These are phyloP conservation scores for Oscheius sp. DNA, from an alignment of 2,888 invertebrate species.

Conservation along the genomic window DNA sequence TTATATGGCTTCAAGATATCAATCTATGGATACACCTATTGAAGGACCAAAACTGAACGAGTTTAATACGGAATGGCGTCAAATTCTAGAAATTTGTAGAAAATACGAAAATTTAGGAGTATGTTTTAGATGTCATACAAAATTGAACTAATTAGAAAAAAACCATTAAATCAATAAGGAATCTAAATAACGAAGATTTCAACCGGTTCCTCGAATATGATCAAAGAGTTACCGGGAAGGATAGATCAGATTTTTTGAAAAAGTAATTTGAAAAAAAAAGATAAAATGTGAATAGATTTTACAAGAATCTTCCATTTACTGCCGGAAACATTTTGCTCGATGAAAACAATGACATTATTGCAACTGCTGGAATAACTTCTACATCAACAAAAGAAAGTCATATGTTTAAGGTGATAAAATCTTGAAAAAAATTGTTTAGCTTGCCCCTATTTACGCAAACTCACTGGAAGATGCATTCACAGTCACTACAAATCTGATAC, in stretches of 20 bases:
- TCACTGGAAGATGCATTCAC: conserved; percentile 19
- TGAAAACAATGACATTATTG: conserved; percentile 33
- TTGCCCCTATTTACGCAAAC: conserved; percentile 19
- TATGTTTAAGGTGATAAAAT: conserved; percentile 18
- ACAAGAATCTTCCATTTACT: conserved; percentile 34
- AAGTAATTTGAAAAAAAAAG: conserved; percentile 9
- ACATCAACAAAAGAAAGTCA: conserved; percentile 14
- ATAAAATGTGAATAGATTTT: conserved; percentile 18
- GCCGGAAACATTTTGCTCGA: conserved; percentile 36
- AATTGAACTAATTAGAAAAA: too few relatives aligned
- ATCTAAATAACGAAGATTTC: conserved; percentile 32
- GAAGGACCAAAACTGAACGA: conserved; percentile 20
- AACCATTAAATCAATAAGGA: conserved; percentile 27
- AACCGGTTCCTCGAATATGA: conserved; percentile 34
- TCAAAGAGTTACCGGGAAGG: conserved; percentile 34
- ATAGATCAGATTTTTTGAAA: conserved; percentile 37
- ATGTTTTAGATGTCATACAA: too few relatives aligned
- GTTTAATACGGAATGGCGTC: conserved; percentile 4
- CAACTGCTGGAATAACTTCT: conserved; percentile 35
- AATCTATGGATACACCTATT: conserved; percentile 36
- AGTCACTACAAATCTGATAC: not conserved
- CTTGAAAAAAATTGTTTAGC: conserved; percentile 1
- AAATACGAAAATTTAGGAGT: not conserved
- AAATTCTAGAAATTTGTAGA: conserved; percentile 9
- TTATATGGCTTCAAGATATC: conserved; percentile 40